These are phyloP conservation scores for Drosophila pallidifrons DNA, from an alignment of 1,140 invertebrate genomes.

Conservation along the genomic window DNA sequence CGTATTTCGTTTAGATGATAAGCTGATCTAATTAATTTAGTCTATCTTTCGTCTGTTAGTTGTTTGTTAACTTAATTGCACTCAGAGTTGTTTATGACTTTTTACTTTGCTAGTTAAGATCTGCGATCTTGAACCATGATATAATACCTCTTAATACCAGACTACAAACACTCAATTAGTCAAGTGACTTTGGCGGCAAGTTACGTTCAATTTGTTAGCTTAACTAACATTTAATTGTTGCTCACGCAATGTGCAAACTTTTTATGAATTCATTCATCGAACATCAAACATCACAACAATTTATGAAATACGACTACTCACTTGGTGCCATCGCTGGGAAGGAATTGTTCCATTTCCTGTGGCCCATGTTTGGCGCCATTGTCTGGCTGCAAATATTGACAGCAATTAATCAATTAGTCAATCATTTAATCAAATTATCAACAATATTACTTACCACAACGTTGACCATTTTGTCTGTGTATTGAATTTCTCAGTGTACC, in stretches of 20 bases:
- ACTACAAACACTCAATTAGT: slow-evolving; percentile 8
- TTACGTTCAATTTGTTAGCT: slow-evolving; percentile 55
- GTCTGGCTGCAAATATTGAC: slow-evolving; percentile 57
- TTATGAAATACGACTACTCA: slow-evolving; percentile 51
- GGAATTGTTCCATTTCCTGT: slow-evolving; percentile 88
- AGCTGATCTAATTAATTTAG: slow-evolving; percentile 1
- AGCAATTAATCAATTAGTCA: slow-evolving; percentile 34
- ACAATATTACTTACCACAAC: slow-evolving; percentile 64
- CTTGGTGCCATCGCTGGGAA: slow-evolving; percentile 86
- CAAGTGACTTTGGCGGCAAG: slow-evolving; percentile 53
- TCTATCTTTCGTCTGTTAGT: background rate
- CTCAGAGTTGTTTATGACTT: slow-evolving; percentile 27
- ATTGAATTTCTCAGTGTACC: slow-evolving; percentile 37
- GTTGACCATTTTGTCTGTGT: slow-evolving; percentile 75
- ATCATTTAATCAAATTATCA: slow-evolving; percentile 22
- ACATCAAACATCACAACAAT: background rate
- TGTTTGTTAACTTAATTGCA: slow-evolving; percentile 14
- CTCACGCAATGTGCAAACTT: slow-evolving; percentile 24
- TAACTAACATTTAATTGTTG: slow-evolving; percentile 63
- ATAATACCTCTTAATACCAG: slow-evolving; percentile 8
- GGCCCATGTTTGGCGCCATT: slow-evolving; percentile 73
- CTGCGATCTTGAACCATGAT: slow-evolving; percentile 26
- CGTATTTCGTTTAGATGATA: background rate
- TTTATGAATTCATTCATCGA: slow-evolving; percentile 2
- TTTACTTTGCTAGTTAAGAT: slow-evolving; percentile 18